These are phyloP conservation scores for Choreutis nemorana DNA, from an alignment of 2,888 invertebrate species.

Conservation along the genomic window DNA sequence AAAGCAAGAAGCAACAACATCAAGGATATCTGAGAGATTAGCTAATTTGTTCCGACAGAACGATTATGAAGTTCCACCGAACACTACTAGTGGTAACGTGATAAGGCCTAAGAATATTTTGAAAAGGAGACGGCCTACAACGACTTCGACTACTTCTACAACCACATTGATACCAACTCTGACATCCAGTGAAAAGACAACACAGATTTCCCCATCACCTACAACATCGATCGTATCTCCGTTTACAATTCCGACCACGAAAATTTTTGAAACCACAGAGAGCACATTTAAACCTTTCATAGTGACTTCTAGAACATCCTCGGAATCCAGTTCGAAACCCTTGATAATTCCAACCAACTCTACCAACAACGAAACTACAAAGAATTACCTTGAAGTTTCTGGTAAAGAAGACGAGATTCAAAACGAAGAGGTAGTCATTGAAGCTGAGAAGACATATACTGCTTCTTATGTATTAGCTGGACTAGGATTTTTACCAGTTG, in stretches of 20 bases:
- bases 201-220: constrained; percentile 10
- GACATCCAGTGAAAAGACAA: constrained; percentile 14
- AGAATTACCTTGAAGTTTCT: constrained; percentile 16
- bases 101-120: constrained; percentile 35
- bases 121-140: constrained; percentile 49
- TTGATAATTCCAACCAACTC: constrained; percentile 22
- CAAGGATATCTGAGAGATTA: constrained; percentile 33
- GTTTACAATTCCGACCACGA: constrained; percentile 10
- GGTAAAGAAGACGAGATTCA: constrained; percentile 21
- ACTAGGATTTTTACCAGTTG: constrained; percentile 66
- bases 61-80: constrained; percentile 19
- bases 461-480: constrained; percentile 70
- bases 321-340: constrained; percentile 37
- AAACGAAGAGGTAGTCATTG: constrained; percentile 63
- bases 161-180: constrained; percentile 17
- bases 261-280: constrained; percentile 19
- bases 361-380: constrained; percentile 24
- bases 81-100: constrained; percentile 25
- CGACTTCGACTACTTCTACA: constrained; percentile 33
- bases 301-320: constrained; percentile 54
- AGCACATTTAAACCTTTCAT: constrained; percentile 30
- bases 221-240: constrained; percentile 11
- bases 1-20: constrained; percentile 22
- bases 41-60: constrained; percentile 32
- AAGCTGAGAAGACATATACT: constrained; percentile 67